These are phyloP conservation scores for Eurystomus gularis DNA, from an alignment of 2,113 vertebrate species.

Conservation along the genomic window DNA sequence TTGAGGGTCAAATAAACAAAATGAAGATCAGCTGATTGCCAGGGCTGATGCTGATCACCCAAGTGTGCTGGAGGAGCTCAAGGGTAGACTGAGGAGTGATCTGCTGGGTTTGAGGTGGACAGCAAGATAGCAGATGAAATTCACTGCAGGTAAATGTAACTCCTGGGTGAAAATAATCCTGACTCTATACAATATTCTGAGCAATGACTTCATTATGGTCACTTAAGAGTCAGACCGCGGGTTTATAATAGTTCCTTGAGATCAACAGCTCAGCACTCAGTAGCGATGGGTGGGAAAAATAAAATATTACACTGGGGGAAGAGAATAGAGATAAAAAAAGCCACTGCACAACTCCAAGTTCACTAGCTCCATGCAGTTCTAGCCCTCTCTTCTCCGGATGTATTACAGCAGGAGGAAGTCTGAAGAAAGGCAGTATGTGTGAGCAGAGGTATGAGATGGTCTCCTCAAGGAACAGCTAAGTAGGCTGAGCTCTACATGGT, in stretches of 20 bases:
- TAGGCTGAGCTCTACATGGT: not conserved
- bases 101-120: not conserved
- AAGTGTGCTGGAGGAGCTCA: not conserved
- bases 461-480: not conserved
- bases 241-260: not conserved
- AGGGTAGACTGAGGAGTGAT: not conserved
- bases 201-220: not conserved
- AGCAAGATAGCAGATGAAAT: not conserved
- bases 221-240: not conserved
- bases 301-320: not conserved
- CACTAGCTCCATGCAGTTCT: accelerated
- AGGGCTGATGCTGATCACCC: not conserved
- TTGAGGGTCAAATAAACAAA: not conserved
- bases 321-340: not conserved
- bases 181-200: not conserved
- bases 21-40: not conserved
- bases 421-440: not conserved
- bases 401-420: not conserved
- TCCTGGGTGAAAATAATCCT: not conserved
- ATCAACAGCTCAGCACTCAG: not conserved
- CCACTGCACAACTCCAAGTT: not conserved
- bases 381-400: not conserved
- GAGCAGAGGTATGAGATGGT: not conserved
- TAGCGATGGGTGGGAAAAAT: not conserved
- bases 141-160: not conserved